Conservation (phyloP, 2,113 vertebrate species). For the Corythaeola cristata region DNA sequence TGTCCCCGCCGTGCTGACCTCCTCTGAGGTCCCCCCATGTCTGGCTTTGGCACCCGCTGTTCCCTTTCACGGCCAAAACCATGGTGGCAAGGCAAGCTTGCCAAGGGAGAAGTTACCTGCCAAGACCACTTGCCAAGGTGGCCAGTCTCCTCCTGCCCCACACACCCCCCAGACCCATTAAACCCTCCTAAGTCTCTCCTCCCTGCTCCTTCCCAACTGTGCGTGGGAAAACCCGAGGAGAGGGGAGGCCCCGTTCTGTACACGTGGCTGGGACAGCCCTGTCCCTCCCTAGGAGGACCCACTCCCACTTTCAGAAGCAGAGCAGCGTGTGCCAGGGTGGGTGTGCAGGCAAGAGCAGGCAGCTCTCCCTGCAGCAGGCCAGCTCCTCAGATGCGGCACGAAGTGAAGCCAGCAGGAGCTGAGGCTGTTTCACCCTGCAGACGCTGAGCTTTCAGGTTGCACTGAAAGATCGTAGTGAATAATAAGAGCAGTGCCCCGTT, state of each 20-base stretch:
- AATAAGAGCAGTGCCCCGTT: neutral
- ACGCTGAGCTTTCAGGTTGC: neutral
- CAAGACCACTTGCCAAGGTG: neutral
- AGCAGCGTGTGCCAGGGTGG: neutral
- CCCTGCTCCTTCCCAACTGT: neutral
- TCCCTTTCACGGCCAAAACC: neutral
- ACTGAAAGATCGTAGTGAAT: neutral
- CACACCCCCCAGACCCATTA: accelerated
- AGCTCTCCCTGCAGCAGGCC: neutral
- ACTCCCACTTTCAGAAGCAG: neutral
- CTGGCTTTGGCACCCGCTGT: neutral
- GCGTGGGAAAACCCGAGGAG: neutral
- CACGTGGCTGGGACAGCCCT: neutral
- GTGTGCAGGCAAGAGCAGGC: neutral
- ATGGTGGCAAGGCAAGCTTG: neutral
- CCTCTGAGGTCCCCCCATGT: neutral
- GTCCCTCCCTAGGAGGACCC: neutral
- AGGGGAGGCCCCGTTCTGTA: neutral
- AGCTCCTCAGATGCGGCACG: neutral
- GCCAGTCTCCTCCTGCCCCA: neutral
- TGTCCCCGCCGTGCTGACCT: neutral
- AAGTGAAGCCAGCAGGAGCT: neutral
- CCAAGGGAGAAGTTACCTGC: neutral
- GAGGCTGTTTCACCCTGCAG: neutral
- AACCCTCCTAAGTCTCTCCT: neutral